Conservation (phyloP, 2,113 vertebrate species). For the Thalassarche chlororhynchos region DNA sequence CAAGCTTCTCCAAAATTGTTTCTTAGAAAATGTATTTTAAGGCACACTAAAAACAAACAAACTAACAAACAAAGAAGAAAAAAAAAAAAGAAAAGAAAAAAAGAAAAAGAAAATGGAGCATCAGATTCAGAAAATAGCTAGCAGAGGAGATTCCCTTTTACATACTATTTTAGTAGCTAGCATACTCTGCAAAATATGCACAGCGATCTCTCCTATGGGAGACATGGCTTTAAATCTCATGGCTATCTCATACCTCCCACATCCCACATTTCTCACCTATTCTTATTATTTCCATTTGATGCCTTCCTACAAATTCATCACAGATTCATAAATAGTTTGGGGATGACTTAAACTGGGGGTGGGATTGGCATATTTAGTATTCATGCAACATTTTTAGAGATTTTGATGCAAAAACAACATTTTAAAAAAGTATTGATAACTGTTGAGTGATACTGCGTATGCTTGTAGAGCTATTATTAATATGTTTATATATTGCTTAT, state of each 20-base stretch:
- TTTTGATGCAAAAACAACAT: not conserved
- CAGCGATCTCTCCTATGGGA: not conserved
- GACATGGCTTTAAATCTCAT: not conserved
- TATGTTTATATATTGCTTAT: not conserved
- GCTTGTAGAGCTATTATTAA: not conserved
- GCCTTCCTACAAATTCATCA: not conserved
- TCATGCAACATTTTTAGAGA: not conserved
- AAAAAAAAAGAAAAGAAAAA: not conserved
- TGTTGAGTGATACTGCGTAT: not conserved
- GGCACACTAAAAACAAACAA: not conserved
- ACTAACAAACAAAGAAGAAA: rapidly evolving
- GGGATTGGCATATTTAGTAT: not conserved
- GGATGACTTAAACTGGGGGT: conserved; percentile 20
- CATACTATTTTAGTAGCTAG: conserved; percentile 2
- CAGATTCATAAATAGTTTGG: conserved; percentile 8
- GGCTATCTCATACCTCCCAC: conserved; percentile 30
- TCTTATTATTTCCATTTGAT: conserved; percentile 21
- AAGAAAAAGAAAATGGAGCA: not conserved
- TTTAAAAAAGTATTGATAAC: not conserved
- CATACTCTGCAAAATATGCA: not conserved
- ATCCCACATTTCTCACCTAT: conserved; percentile 13
- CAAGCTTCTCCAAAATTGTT: not conserved
- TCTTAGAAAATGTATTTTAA: not conserved
- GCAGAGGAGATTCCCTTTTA: conserved; percentile 25
- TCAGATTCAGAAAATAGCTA: not conserved